Base-by-base conservation (phyloP, 2,797 vertebrate genomes). In the Xiphophorus birchmanni region DNA sequence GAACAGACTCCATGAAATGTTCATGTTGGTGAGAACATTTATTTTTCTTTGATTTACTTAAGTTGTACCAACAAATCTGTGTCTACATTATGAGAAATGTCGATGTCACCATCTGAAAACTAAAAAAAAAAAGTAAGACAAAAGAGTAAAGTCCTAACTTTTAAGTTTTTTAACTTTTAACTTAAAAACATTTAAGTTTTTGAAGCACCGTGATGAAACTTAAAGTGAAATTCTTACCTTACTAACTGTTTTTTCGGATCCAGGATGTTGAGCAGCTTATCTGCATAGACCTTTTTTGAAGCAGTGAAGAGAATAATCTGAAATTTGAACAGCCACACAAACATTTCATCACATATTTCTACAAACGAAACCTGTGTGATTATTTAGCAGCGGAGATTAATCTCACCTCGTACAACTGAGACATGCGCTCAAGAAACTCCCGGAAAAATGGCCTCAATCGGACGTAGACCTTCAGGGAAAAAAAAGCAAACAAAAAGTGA, bases 231-330 rank as follows among this genome's bases (percentile, higher is more conserved):
- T 37, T 47, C 94, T 96, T 92, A 99, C 99, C 98, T 97, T 94
- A 99, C 99, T 93, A 99, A 91, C 86, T 99, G 97, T 93, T 99
- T 99, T 94, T 99, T 99, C 48, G 99, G 98, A 93, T 99, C 99
- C 96, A 99, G 94, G 94, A 99, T 99, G 96, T 99, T 99, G 92
- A 99, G 95, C 91, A 99, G 93, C 94, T 99, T 99, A 96, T 99
- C 98, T 81, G 99, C 99, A 86, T 99, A 99, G 81, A 99, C 99
- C 93, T 99, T 99, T 96, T 99, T 99, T 93, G 99, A 99, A 94
- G 99, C 99, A 90, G 99, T 99, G 95, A 99, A 99, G 94, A 99
- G 98, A 92, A 99, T 99, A 89, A 99, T 99, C 99, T 99, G 80
- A 79, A 87, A 87, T 80, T 60, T 80, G 7, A 79, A 80, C n/a